Base-by-base conservation (phyloP, 2,797 vertebrate species). In the Garrulus glandarius region DNA sequence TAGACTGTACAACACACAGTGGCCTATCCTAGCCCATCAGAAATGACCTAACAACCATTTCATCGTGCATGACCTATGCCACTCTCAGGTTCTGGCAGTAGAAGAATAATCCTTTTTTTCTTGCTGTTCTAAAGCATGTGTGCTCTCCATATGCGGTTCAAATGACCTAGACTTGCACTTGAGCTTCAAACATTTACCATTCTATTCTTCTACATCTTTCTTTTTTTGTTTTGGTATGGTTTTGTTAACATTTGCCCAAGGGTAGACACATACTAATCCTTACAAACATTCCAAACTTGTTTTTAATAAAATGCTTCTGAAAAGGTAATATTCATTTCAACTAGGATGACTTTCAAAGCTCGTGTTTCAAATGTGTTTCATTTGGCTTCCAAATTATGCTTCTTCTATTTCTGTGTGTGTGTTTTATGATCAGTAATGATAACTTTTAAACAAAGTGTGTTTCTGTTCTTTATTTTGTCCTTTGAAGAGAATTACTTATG, bases 401-500 rank as follows among this genome's bases (percentile, higher is more conserved):
- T 83, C 89, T 75, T 81, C 52, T 60, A n/a, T 87, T 68, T 68
- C 46, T 88, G 9, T 57, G 8, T 74, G 12, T 80, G 37, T 92
- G 41, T 43, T 89, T 89, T 85, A 74, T 1, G 13, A 84, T 80
- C 86, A 74, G 46, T 91, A 94, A 95, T 80, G 52, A 71, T 91
- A 82, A 95, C 50, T 90, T 92, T 89, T 92, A 93, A 71, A 65
- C 82, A 88, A 89, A 81, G 71, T 70, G 63, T 81, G 16, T 79
- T 96, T 80, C 93, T 89, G 36, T 68, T 95, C 16, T 83, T 88
- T 79, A 69, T 92, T 95, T 91, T 82, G 29, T 87, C 89, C 43
- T 96, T 93, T 92, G 64, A 92, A 88, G 75, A 83, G 41, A 94
- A 94, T 91, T 93, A 91, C 67, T 87, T 92, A 87, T 49, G 60